Evolutionary conservation across 1,140 invertebrate genomes (phyloP).

Genomic region (Colletes gigas): DNA sequence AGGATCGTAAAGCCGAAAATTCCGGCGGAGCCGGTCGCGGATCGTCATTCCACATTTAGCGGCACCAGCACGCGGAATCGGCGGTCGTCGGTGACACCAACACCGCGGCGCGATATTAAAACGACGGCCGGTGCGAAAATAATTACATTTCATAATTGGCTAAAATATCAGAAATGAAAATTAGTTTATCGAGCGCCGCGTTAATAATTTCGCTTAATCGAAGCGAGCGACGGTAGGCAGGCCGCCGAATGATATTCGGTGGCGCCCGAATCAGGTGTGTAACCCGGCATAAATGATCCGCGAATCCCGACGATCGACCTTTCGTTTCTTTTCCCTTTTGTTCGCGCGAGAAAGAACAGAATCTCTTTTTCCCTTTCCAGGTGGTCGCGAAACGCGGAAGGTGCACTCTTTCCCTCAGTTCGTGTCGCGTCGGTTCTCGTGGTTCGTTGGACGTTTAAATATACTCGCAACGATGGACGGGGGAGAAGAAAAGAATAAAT

Average conservation of each 20-base stretch:
- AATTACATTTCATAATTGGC: conserved; percentile 78
- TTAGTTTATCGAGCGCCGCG: conserved; percentile 73
- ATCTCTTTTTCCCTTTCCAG: not conserved
- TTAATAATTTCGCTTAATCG: conserved; percentile 75
- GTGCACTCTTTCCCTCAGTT: no score
- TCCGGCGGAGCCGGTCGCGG: conserved; percentile 3
- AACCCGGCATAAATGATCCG: conserved; percentile 62
- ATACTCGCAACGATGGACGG: not conserved
- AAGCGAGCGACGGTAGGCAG: conserved; percentile 68
- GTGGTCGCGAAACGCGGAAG: no score
- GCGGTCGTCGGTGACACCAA: conserved; percentile 52
- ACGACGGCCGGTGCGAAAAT: conserved; percentile 72
- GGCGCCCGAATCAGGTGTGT: conserved; percentile 65
- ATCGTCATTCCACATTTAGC: conserved; percentile 63
- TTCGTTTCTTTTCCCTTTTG: conserved; percentile 1
- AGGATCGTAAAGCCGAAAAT: not conserved
- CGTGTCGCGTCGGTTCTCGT: not conserved
- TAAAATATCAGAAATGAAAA: conserved; percentile 77
- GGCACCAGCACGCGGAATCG: conserved; percentile 3
- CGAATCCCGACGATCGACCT: conserved; percentile 47
- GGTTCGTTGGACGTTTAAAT: conserved; percentile 4
- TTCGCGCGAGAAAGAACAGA: no score
- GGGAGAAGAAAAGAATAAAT: conserved; percentile 3
- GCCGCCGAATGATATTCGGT: conserved; percentile 59
- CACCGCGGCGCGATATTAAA: conserved; percentile 72